Evolutionary conservation across 2,797 vertebrate species (phyloP), one percentile per base, ranked within the genome.

Genomic region (Mormyrus hasselquistii): DNA sequence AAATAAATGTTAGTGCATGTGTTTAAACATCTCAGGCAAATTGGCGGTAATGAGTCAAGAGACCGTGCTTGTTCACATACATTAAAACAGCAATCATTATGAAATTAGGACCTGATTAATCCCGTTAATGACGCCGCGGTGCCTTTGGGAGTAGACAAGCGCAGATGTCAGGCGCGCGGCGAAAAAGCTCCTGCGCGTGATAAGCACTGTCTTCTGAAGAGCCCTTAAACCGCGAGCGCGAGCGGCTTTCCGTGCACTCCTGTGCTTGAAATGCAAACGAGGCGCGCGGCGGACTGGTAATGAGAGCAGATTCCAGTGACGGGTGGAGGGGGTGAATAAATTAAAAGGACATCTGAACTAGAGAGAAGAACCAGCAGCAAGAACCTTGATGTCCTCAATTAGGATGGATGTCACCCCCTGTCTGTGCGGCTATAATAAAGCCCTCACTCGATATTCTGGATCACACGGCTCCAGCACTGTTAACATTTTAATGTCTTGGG

Each of bases 401-500:
- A 99, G 97, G 96, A 96, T 95, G 95, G 97, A 97, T 98, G 98
- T 99, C 98, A 98, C 97, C 97, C 97, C 97, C 97, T 95, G 65
- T 69, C 65, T 69, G 65, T 12, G 65, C 65, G 4, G 65, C 92
- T 95, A 96, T 98, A 98, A 98, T 99, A 99, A 99, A 99, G 98
- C 98, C 97, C 97, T 98, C 97, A 97, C 98, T 98, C 97, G 95
- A 97, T 98, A 99, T 99, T 99, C 98, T 96, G 96, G 97, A 97
- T 98, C 98, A 98, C 97, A 98, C 95, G 95, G 97, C 96, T 97
- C 97, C 97, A 97, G 98, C 97, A 97, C 97, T 98, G 98, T 99
- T 99, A 99, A 99, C 98, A 99, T 99, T 97, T 97, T 99, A 99
- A 99, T 99, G 97, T 98, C 96, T 97, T 97, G 97, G 97, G 96